Conservation (phyloP, 2,888 invertebrate species). For the Clanis bilineata region DNA sequence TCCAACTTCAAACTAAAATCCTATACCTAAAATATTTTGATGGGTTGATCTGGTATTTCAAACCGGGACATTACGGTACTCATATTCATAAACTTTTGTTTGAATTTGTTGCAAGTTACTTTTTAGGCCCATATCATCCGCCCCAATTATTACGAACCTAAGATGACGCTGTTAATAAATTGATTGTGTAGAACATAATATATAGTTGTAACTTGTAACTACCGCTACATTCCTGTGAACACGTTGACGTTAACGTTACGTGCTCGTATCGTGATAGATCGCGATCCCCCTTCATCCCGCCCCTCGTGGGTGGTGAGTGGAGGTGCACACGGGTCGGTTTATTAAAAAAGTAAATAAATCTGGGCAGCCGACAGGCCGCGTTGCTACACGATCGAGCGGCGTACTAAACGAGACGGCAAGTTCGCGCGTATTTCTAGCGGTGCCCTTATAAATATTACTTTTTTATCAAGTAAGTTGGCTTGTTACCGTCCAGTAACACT, state of each 20-base stretch:
- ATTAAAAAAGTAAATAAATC: slow-evolving; percentile 14
- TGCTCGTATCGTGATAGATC: not conserved
- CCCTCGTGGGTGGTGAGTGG: too few species aligned
- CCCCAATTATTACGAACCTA: too few species aligned
- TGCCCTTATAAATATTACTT: not conserved
- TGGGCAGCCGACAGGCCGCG: slow-evolving; percentile 8
- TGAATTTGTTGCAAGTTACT: too few species aligned
- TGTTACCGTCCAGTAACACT: not conserved
- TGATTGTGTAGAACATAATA: too few species aligned
- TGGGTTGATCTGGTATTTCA: too few species aligned
- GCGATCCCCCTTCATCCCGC: not conserved
- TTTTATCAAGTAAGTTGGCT: not conserved
- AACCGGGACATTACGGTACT: too few species aligned
- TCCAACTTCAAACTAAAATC: too few species aligned
- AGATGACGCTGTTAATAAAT: too few species aligned
- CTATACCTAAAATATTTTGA: too few species aligned
- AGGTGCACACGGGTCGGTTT: not conserved
- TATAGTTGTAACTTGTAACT: not conserved
- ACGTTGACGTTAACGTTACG: not conserved
- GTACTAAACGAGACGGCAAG: slow-evolving; percentile 3
- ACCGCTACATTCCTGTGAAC: not conserved
- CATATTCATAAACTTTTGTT: too few species aligned
- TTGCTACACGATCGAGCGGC: slow-evolving; percentile 12
- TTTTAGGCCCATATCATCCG: too few species aligned
- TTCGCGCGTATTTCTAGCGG: slow-evolving; percentile 1